Evolutionary conservation across 2,888 invertebrate species (phyloP).

Genomic region (Sinhomidia bicolor): DNA sequence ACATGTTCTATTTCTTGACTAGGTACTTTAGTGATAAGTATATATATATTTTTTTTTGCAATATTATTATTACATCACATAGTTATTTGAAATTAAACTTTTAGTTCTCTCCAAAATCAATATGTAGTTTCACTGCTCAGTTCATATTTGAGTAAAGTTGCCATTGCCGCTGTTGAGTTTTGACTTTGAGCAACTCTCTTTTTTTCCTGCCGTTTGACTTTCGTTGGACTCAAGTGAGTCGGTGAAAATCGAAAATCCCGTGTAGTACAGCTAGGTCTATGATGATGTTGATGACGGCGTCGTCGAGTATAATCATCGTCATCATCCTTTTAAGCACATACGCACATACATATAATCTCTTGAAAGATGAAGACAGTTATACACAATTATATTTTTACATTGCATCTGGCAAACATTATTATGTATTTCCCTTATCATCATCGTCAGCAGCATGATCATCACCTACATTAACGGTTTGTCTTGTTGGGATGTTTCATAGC

Average conservation of each 20-base stretch:
- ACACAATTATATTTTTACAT: not conserved
- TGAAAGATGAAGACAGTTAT: not conserved
- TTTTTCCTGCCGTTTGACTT: not conserved
- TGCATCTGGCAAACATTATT: slow-evolving; percentile 10
- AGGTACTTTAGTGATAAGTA: too few species aligned
- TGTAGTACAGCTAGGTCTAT: not conserved
- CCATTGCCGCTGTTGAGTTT: not conserved
- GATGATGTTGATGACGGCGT: slow-evolving; percentile 23
- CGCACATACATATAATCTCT: not conserved
- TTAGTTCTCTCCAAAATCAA: slow-evolving; percentile 30
- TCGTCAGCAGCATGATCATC: slow-evolving; percentile 1
- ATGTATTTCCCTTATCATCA: not conserved
- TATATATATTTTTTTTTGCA: not conserved
- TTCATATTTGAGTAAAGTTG: not conserved
- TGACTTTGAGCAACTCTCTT: not conserved
- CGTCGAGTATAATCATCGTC: not conserved
- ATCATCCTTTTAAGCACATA: not conserved
- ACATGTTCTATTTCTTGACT: slow-evolving; percentile 42
- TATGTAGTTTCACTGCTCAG: not conserved
- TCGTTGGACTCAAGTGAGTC: slow-evolving; percentile 39
- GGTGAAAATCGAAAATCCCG: slow-evolving; percentile 39
- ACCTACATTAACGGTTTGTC: not conserved
- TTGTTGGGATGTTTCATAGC: not conserved
- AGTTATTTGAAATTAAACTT: slow-evolving; percentile 1
- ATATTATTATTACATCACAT: not conserved